Percentiles rank a stretch among this genome's conserved stretches.
phyloP scores from a whole-genome alignment of 1,140 invertebrate species.

The Chymomyza costata region DNA sequence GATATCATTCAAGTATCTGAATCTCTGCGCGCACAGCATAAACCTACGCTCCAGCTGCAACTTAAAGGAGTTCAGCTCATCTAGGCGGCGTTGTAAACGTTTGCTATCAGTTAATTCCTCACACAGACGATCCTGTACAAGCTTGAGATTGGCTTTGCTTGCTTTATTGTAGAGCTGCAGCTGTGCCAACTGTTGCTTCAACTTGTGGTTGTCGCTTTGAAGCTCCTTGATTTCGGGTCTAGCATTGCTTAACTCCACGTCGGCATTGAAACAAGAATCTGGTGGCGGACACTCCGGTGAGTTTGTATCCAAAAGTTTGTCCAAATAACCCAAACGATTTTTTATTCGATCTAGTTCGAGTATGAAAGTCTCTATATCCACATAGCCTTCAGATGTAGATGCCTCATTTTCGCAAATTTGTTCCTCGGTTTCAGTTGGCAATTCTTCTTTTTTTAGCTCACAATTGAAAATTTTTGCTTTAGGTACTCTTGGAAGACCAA shows the following conservation, averaged over 20 bases:
- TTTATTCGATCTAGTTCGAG: no score
- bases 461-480: no score
- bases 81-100: constrained; percentile 4
- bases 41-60: constrained; percentile 21
- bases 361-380: no score
- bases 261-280: constrained; percentile 4
- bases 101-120: neutral
- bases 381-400: no score
- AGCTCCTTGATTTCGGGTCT: constrained; percentile 19
- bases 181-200: constrained; percentile 22
- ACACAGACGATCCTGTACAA: neutral
- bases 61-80: constrained; percentile 30
- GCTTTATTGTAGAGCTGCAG: constrained; percentile 10
- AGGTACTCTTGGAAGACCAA: no score
- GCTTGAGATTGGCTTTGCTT: neutral
- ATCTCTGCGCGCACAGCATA: constrained; percentile 24
- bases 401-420: no score
- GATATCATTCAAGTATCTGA: constrained; percentile 3
- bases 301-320: neutral
- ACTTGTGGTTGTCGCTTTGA: constrained; percentile 13
- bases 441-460: no score
- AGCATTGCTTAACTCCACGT: constrained; percentile 7
- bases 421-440: no score
- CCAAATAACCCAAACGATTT: constrained; percentile 4
- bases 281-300: constrained; percentile 17